A percentile compares a stretch with the other conserved stretches of the same genome.
These are phyloP conservation scores for Ptychodera flava DNA, from an alignment of 35 echinoderm and acorn worm species.

Conservation along the genomic window DNA sequence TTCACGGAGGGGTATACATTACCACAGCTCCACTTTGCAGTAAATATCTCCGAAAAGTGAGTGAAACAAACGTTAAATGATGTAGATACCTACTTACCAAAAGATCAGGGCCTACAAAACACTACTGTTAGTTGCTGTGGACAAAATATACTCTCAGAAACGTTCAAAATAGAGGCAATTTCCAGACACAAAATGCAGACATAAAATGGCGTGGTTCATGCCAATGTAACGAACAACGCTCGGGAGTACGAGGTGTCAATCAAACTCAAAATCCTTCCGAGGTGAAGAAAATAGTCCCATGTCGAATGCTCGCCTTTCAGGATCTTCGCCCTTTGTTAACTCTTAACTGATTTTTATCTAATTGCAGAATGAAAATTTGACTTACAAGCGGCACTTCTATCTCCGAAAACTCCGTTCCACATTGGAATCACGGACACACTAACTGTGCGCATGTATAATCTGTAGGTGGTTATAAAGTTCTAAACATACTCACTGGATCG, in stretches of 20 bases:
- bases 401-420: too few relatives aligned
- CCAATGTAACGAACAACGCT: not conserved
- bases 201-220: not conserved
- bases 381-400: too few relatives aligned
- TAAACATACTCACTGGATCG: not conserved
- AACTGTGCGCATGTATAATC: not conserved
- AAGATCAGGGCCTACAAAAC: not conserved
- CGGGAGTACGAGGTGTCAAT: not conserved
- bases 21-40: too few relatives aligned
- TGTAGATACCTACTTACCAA: too few relatives aligned
- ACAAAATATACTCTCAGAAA: not conserved
- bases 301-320: too few relatives aligned
- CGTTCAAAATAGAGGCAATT: not conserved
- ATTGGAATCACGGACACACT: too few relatives aligned
- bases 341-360: too few relatives aligned
- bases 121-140: not conserved
- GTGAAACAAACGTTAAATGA: too few relatives aligned
- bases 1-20: not conserved
- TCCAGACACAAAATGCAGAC: not conserved
- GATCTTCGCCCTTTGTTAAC: too few relatives aligned
- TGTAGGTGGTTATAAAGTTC: not conserved
- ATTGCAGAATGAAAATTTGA: too few relatives aligned
- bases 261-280: not conserved
- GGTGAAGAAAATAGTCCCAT: not conserved
- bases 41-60: too few relatives aligned